Evolutionary conservation across 2,888 invertebrate species (phyloP).

Genomic region (Leptinotarsa rubiginosa): DNA sequence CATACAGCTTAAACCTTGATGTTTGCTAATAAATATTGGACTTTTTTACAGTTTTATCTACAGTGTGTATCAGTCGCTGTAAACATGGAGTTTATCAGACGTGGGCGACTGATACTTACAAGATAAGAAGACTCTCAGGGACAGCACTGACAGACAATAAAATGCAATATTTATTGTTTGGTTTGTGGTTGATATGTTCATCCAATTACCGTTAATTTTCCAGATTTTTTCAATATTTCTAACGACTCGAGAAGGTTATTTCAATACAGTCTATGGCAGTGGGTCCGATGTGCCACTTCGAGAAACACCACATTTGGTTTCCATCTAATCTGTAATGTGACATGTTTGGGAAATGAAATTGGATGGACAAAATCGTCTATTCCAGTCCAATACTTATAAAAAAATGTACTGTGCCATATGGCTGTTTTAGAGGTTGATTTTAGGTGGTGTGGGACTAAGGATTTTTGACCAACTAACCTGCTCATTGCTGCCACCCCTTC

Average conservation of each 20-base stretch:
- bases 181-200: constrained; percentile 26
- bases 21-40: constrained; percentile 66
- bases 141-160: constrained; percentile 35
- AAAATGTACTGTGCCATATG: constrained; percentile 62
- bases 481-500: constrained; percentile 45
- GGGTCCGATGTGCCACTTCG: neutral
- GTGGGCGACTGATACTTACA: constrained; percentile 49
- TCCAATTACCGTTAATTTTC: constrained; percentile 20
- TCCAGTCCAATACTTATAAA: constrained; percentile 64
- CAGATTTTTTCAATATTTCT: constrained; percentile 14
- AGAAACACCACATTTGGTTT: constrained; percentile 11
- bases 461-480: constrained; percentile 79
- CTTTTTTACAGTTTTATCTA: constrained; percentile 57
- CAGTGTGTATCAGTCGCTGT: constrained; percentile 55
- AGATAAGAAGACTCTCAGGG: constrained; percentile 46
- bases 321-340: neutral
- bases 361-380: constrained; percentile 32
- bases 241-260: constrained; percentile 14
- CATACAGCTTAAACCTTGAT: constrained; percentile 66
- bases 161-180: constrained; percentile 38
- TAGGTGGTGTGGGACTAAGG: constrained; percentile 72
- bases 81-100: constrained; percentile 41
- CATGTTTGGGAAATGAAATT: constrained; percentile 23
- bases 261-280: neutral
- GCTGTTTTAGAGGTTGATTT: constrained; percentile 64